Percentiles rank a stretch among this genome's conserved stretches.
Conservation (phyloP, 1,140 invertebrate genomes). For the Adelges cooleyi region DNA sequence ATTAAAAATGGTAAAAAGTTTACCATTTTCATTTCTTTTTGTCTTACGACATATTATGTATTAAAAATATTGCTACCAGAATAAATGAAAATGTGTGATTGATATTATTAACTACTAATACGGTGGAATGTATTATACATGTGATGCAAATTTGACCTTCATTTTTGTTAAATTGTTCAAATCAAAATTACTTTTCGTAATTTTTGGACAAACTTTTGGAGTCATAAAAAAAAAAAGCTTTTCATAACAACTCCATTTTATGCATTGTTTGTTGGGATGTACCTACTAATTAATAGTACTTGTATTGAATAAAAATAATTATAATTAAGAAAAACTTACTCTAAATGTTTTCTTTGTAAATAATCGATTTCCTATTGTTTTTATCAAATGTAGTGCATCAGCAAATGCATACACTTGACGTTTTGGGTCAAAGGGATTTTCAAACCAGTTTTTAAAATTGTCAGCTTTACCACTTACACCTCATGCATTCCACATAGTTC, state of each 20-base stretch:
- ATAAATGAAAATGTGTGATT: not conserved
- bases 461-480: slow-evolving; percentile 14
- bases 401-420: not conserved
- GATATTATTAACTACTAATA: not conserved
- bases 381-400: not conserved
- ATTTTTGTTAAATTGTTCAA: not conserved
- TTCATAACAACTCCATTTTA: not conserved
- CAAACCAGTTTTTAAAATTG: not conserved
- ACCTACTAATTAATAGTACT: not conserved
- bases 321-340: not conserved
- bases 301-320: not conserved
- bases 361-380: not conserved
- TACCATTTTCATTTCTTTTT: too few relatives aligned
- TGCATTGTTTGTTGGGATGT: not conserved
- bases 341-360: not conserved
- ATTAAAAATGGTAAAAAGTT: too few relatives aligned
- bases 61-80: too few relatives aligned
- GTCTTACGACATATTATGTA: too few relatives aligned
- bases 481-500: slow-evolving; percentile 32
- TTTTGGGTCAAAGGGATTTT: not conserved
- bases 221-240: not conserved
- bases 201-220: not conserved
- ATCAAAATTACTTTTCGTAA: not conserved
- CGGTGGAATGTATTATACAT: too few relatives aligned
- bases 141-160: not conserved